Evolutionary conservation across 2,888 invertebrate genomes (phyloP).

Genomic region (Latrodectus elegans): DNA sequence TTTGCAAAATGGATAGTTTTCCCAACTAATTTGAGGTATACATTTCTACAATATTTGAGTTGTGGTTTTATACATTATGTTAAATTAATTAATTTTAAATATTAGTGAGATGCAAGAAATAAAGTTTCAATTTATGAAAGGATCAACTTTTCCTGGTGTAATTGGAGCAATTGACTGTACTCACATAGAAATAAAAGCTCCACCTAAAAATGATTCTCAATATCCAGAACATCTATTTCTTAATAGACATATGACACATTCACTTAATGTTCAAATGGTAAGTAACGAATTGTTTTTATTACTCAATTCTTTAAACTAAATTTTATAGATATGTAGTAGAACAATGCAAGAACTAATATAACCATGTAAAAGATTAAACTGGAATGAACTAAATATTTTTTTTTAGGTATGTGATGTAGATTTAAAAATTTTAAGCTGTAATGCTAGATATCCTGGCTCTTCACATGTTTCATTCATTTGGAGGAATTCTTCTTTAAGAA

Average conservation of each 20-base stretch:
- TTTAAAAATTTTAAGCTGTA: neutral
- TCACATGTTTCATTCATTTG: conserved; percentile 4
- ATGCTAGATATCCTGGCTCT: neutral
- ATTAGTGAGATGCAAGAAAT: neutral
- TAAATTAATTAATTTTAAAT: neutral
- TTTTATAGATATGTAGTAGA: too few species aligned
- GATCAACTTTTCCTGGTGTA: neutral
- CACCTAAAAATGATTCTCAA: neutral
- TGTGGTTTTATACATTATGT: too few species aligned
- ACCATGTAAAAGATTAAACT: too few species aligned
- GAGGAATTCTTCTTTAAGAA: neutral
- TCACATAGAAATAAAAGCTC: neutral
- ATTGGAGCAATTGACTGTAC: neutral
- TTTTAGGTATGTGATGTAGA: neutral
- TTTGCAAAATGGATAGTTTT: too few species aligned
- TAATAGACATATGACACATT: neutral
- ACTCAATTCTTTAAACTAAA: too few species aligned
- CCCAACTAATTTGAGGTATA: too few species aligned
- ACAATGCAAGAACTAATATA: too few species aligned
- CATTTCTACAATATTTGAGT: too few species aligned
- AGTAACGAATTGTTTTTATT: neutral
- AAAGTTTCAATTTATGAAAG: neutral
- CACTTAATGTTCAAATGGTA: neutral
- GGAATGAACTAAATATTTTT: neutral
- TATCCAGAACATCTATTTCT: neutral